A percentile compares a stretch with the other conserved stretches of the same genome.
Conservation (phyloP, 35 echinoderm and acorn worm genomes). For the Apostichopus californicus region DNA sequence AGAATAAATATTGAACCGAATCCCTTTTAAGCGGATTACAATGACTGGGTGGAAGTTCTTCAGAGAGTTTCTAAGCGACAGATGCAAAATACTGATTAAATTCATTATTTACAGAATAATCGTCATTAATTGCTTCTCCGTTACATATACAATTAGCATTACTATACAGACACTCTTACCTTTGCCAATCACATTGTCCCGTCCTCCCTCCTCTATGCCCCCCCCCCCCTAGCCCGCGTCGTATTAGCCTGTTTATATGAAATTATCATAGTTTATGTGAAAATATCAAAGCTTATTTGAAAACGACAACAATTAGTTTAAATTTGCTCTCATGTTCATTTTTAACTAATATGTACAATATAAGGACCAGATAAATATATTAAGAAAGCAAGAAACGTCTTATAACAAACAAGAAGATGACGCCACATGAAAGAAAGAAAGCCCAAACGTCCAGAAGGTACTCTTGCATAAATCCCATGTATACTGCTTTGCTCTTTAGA, state of each 20-base stretch:
- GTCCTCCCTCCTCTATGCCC: too few species aligned
- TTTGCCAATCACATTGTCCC: background rate
- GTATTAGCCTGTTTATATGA: background rate
- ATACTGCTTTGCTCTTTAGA: conserved; percentile 12
- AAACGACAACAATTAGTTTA: too few species aligned
- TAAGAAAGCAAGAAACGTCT: background rate
- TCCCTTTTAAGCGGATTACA: too few species aligned
- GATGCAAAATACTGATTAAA: background rate
- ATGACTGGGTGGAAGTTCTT: too few species aligned
- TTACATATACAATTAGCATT: background rate
- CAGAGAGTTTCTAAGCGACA: background rate
- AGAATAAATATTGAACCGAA: too few species aligned
- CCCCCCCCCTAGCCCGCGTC: too few species aligned
- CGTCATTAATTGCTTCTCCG: background rate
- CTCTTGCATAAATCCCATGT: conserved; percentile 4
- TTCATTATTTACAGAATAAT: background rate
- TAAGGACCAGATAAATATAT: too few species aligned
- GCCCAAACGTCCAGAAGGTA: conserved; percentile 16
- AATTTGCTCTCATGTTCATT: too few species aligned
- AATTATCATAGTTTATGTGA: background rate
- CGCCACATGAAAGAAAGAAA: background rate
- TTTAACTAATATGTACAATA: too few species aligned
- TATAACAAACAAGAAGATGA: background rate
- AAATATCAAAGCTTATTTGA: too few species aligned
- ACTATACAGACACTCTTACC: background rate